Percentiles rank a stretch among this genome's conserved stretches.
Conservation (phyloP, 2,113 vertebrate genomes). For the Leiothrix lutea region DNA sequence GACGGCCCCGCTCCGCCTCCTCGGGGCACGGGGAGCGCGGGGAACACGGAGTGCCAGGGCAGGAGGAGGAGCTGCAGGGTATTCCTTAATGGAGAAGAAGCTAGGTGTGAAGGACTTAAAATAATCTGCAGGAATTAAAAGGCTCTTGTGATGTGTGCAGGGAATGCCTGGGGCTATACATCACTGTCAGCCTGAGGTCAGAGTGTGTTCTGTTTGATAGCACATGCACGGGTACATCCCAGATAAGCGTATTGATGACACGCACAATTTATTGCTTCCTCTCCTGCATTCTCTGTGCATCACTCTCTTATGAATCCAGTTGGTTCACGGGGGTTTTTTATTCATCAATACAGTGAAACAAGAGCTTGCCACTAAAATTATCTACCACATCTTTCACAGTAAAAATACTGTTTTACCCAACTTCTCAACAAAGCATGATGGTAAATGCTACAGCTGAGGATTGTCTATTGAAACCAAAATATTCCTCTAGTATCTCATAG, state of each 20-base stretch:
- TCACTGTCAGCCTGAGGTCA: background rate
- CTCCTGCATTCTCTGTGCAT: background rate
- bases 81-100: accelerated
- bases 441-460: background rate
- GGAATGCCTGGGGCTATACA: background rate
- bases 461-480: background rate
- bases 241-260: background rate
- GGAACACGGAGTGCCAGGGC: accelerated
- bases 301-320: background rate
- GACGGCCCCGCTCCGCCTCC: background rate
- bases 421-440: background rate
- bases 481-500: background rate
- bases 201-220: background rate
- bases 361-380: background rate
- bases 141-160: background rate
- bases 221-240: accelerated
- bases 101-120: background rate
- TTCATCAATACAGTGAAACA: background rate
- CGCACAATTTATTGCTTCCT: background rate
- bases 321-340: background rate
- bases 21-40: too few relatives aligned
- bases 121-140: background rate
- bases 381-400: accelerated
- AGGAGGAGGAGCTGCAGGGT: background rate
- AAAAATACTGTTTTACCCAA: background rate